Evolutionary conservation across 2,113 vertebrate species (phyloP), one percentile per base, ranked within the genome.

Genomic region (Amphiprion ocellaris): DNA sequence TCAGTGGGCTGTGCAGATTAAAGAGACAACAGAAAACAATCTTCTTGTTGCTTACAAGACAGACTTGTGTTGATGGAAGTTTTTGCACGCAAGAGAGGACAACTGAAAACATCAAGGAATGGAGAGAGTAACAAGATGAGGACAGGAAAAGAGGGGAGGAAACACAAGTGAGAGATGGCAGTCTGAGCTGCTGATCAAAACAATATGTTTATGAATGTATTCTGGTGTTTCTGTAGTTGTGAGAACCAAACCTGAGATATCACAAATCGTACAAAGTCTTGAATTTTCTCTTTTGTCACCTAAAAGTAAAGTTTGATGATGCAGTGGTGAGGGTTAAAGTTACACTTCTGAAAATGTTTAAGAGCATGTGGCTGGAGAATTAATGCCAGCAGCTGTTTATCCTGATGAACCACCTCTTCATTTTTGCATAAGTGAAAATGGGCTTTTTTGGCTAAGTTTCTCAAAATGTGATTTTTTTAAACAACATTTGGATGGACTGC

Each of bases 11-110:
- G 65, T 53, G 61, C 53, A 17, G 62, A 72, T 79, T 71, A 83
- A 30, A 83, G 44, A 69, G 46, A 54, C 44, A 78, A 82, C 49
- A 68, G 58, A 81, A 78, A 64, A 77, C 61, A 80, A 39, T 71
- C 64, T 74, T 37, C 59, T 44, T 2, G 26, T 41, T 78, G 77
- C 65, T 71, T 52, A 66, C 60, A 74, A 26, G 73, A 1, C 53
- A 2, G 26, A 52, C 79, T 69, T 44, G 69, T 58, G 72, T 77
- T 75, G 63, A 83, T 56, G 49, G 49, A 55, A 65, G 37, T 64
- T 26, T 79, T 78, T 70, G 77, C 77, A 87, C 26, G 58, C 63
- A 54, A 76, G 63, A 73, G 24, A 23, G 19, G 24, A 67, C 69
- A 63, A 41, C 46, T 14, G 41, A 44, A 44, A 44, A 44, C 41